phyloP scores from a whole-genome alignment of 2,888 invertebrate species.

The Noctua comes region DNA sequence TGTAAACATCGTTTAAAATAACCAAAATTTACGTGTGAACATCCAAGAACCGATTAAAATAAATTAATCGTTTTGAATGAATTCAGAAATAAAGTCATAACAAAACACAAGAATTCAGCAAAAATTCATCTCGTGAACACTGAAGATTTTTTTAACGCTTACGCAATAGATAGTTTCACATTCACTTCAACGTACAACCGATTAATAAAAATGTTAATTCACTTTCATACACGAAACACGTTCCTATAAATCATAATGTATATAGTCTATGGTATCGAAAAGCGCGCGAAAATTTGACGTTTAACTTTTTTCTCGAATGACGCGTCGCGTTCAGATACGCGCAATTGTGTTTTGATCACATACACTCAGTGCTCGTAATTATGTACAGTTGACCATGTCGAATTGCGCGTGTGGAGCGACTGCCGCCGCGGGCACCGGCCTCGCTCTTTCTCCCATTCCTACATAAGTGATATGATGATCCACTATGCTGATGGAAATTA shows the following conservation, averaged over 20 bases:
- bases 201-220: slow-evolving; percentile 82
- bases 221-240: slow-evolving; percentile 86
- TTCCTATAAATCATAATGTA: slow-evolving; percentile 73
- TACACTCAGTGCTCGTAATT: slow-evolving; percentile 78
- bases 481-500: slow-evolving; percentile 81
- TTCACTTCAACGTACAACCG: slow-evolving; percentile 84
- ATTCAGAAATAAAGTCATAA: slow-evolving; percentile 56
- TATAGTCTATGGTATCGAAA: slow-evolving; percentile 68
- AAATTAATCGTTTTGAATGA: slow-evolving; percentile 37
- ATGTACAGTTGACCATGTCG: slow-evolving; percentile 89
- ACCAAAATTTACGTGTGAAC: slow-evolving; percentile 50
- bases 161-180: slow-evolving; percentile 85
- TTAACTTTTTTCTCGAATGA: slow-evolving; percentile 64
- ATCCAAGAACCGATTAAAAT: slow-evolving; percentile 34
- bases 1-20: slow-evolving; percentile 25
- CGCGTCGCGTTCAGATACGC: slow-evolving; percentile 70
- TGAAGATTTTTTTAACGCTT: slow-evolving; percentile 77
- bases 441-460: slow-evolving; percentile 89
- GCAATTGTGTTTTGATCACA: slow-evolving; percentile 74
- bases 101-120: slow-evolving; percentile 68
- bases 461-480: slow-evolving; percentile 83
- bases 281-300: slow-evolving; percentile 78
- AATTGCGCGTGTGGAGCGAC: slow-evolving; percentile 88
- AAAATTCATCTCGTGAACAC: slow-evolving; percentile 77
- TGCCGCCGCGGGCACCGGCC: slow-evolving; percentile 84